phyloP scores from a whole-genome alignment of 2,888 invertebrate species.

The Xanthorhoe spadicearia region DNA sequence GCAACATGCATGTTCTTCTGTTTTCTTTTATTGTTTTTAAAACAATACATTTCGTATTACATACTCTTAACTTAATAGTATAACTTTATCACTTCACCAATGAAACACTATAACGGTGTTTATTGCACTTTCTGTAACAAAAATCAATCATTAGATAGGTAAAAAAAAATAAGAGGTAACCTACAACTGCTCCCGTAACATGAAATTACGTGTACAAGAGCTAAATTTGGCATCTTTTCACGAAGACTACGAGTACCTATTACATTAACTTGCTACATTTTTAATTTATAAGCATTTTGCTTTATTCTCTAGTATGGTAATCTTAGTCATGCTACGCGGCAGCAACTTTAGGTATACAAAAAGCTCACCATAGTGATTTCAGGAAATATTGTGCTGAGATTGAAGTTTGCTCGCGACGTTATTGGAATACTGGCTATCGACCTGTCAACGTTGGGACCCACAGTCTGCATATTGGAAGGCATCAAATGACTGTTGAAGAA shows the following conservation, averaged over 20 bases:
- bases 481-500: constrained; percentile 76
- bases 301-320: not conserved
- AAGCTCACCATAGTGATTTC: constrained; percentile 88
- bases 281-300: not conserved
- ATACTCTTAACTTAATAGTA: constrained; percentile 6
- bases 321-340: no score
- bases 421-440: constrained; percentile 70
- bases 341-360: not conserved
- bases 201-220: not conserved
- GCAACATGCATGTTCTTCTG: constrained; percentile 6
- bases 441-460: constrained; percentile 68
- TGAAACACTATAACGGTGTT: constrained; percentile 32
- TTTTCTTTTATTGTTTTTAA: constrained; percentile 15
- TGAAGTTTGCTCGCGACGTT: constrained; percentile 88
- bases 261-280: not conserved
- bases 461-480: constrained; percentile 71
- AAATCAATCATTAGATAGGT: constrained; percentile 54
- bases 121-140: constrained; percentile 80
- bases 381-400: constrained; percentile 92
- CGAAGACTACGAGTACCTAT: constrained; percentile 15
- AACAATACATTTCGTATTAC: constrained; percentile 11
- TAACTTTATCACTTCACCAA: not conserved
- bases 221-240: not conserved
- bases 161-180: no score
- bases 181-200: no score